phyloP scores from a whole-genome alignment of 2,888 invertebrate genomes.

The Drosophila buzzatii region DNA sequence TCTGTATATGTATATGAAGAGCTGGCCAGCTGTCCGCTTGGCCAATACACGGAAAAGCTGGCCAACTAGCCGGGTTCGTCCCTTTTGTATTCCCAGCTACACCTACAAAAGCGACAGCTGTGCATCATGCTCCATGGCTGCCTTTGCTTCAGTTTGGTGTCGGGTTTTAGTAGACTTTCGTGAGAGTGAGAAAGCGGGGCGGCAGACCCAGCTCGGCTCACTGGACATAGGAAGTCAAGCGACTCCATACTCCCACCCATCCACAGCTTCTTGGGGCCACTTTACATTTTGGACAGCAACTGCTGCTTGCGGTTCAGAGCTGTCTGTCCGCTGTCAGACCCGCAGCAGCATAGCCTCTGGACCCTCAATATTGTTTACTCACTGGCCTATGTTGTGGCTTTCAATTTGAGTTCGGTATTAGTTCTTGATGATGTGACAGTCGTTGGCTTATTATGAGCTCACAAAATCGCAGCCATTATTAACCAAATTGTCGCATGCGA shows the following conservation, averaged over 20 bases:
- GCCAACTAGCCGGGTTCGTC: conserved; percentile 33
- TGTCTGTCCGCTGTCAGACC: conserved; percentile 33
- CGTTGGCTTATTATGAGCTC: conserved; percentile 2
- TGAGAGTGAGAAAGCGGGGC: not conserved
- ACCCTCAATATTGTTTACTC: conserved; percentile 14
- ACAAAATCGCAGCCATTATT: not conserved
- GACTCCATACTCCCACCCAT: not conserved
- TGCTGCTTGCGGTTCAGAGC: conserved; percentile 34
- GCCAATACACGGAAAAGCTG: conserved; percentile 22
- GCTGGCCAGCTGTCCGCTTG: not conserved
- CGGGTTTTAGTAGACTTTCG: conserved; percentile 37
- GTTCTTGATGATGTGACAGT: conserved; percentile 47
- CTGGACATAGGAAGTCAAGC: conserved; percentile 5
- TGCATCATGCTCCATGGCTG: conserved; percentile 27
- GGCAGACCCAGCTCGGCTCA: not conserved
- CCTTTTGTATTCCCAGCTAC: conserved; percentile 66
- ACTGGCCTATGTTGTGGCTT: conserved; percentile 32
- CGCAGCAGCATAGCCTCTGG: conserved; percentile 7
- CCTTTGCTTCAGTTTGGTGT: conserved; percentile 33
- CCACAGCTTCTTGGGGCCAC: conserved; percentile 8
- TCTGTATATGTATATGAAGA: conserved; percentile 4
- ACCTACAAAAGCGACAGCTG: conserved; percentile 62
- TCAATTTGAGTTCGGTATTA: conserved; percentile 66
- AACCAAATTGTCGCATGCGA: conserved; percentile 50
- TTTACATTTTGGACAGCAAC: conserved; percentile 19